These are phyloP conservation scores for Chalcis sispes DNA, from an alignment of 2,888 invertebrate species.

Conservation along the genomic window DNA sequence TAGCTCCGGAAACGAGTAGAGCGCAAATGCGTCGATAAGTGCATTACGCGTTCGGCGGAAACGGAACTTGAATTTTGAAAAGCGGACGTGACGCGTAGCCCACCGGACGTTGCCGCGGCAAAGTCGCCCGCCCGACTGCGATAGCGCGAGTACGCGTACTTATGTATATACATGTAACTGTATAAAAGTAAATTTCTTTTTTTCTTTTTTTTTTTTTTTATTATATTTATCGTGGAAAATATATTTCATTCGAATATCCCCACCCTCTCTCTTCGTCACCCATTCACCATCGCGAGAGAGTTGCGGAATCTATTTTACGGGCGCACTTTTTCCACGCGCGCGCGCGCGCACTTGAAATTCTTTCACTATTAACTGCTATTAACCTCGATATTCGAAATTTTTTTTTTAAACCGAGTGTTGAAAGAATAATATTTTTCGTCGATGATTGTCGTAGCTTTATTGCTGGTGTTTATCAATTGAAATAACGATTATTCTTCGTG, in stretches of 20 bases:
- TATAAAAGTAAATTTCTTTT: too few species aligned
- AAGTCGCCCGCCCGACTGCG: too few species aligned
- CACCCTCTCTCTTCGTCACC: too few species aligned
- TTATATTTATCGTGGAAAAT: constrained; percentile 31
- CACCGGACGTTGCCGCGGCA: constrained; percentile 29
- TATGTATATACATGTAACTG: constrained; percentile 14
- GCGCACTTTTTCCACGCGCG: neutral
- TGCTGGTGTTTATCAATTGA: too few species aligned
- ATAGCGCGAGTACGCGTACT: constrained; percentile 28
- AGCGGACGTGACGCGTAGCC: constrained; percentile 59
- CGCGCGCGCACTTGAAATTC: too few species aligned
- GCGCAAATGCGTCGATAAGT: constrained; percentile 63
- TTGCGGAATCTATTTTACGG: constrained; percentile 3
- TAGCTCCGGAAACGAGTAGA: constrained; percentile 50
- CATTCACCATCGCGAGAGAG: too few species aligned
- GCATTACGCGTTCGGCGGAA: constrained; percentile 62
- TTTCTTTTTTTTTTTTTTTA: neutral
- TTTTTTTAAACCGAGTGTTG: too few species aligned
- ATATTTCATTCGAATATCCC: constrained; percentile 19
- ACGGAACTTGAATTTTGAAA: constrained; percentile 64
- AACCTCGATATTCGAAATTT: too few species aligned
- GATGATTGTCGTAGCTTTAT: too few species aligned
- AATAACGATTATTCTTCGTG: too few species aligned
- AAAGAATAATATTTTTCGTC: too few species aligned
- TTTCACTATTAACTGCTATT: too few species aligned